Percentiles rank a stretch among this genome's conserved stretches.
Evolutionary conservation across 2,888 invertebrate genomes (phyloP).

Genomic region (Falcaria lacertinaria): DNA sequence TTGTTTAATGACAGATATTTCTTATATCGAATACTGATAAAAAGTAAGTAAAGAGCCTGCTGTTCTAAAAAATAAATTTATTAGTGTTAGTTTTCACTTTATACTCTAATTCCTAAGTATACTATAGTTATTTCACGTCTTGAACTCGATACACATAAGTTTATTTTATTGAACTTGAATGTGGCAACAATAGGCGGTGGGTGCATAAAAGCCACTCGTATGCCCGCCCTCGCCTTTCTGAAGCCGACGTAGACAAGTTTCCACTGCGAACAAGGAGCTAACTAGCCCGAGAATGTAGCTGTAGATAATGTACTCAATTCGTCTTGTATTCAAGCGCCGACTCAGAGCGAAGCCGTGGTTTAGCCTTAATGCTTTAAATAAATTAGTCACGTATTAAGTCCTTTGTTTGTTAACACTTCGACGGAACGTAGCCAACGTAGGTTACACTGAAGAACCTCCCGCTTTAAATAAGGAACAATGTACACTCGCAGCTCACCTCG

Average conservation of each 20-base stretch:
- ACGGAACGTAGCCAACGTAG: no score
- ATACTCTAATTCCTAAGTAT: no score
- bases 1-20: no score
- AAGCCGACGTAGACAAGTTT: slow-evolving; percentile 53
- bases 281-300: slow-evolving; percentile 51
- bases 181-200: slow-evolving; percentile 14
- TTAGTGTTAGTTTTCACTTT: no score
- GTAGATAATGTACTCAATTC: slow-evolving; percentile 57
- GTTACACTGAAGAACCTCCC: no score
- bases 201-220: slow-evolving; percentile 51
- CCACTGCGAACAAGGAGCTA: slow-evolving; percentile 47
- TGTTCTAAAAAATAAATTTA: no score
- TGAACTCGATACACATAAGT: background rate
- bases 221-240: slow-evolving; percentile 35
- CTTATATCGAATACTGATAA: no score
- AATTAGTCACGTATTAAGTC: slow-evolving; percentile 31
- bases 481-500: no score
- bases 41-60: no score
- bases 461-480: no score
- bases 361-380: slow-evolving; percentile 34
- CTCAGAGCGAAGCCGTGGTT: slow-evolving; percentile 29
- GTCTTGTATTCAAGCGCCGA: slow-evolving; percentile 51
- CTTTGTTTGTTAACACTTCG: slow-evolving; percentile 37
- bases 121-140: no score
- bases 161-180: background rate